phyloP scores from a whole-genome alignment of 2,113 vertebrate species.

The Pao palembangensis region DNA sequence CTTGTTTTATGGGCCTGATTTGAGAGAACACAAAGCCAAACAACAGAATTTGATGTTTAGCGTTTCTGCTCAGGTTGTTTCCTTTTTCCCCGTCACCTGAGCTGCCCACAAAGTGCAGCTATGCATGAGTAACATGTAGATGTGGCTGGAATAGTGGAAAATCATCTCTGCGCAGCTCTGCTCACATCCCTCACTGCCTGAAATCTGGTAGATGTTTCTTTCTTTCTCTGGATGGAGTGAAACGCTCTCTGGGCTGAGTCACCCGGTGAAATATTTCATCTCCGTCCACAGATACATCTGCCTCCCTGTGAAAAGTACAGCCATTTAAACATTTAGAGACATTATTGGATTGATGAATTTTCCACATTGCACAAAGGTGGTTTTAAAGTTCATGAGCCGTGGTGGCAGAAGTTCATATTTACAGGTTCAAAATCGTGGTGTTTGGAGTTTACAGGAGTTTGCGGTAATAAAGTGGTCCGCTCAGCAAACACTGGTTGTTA shows the following conservation, averaged over 20 bases:
- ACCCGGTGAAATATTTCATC: slow-evolving; percentile 48
- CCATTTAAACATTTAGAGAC: too few relatives aligned
- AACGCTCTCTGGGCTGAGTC: slow-evolving; percentile 47
- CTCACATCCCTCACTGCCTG: slow-evolving; percentile 20
- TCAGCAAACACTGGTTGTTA: neutral
- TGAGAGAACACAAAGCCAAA: slow-evolving; percentile 24
- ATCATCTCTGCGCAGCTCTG: slow-evolving; percentile 14
- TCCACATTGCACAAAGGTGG: too few relatives aligned
- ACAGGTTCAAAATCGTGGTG: neutral
- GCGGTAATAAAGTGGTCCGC: neutral
- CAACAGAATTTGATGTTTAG: neutral
- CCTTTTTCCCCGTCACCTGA: neutral
- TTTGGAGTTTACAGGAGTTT: neutral
- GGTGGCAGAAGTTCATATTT: neutral
- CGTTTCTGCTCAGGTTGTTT: slow-evolving; percentile 8
- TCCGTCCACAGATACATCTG: slow-evolving; percentile 44
- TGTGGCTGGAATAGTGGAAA: slow-evolving; percentile 20
- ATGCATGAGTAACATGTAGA: slow-evolving; percentile 7
- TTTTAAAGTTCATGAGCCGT: too few relatives aligned
- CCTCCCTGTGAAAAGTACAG: slow-evolving; percentile 10
- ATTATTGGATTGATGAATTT: too few relatives aligned
- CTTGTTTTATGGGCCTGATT: slow-evolving; percentile 56
- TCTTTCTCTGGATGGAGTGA: slow-evolving; percentile 21
- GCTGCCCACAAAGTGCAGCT: neutral
- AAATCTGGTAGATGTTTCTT: slow-evolving; percentile 43